phyloP scores from a whole-genome alignment of 2,797 vertebrate species.

The Anguilla megastoma region DNA sequence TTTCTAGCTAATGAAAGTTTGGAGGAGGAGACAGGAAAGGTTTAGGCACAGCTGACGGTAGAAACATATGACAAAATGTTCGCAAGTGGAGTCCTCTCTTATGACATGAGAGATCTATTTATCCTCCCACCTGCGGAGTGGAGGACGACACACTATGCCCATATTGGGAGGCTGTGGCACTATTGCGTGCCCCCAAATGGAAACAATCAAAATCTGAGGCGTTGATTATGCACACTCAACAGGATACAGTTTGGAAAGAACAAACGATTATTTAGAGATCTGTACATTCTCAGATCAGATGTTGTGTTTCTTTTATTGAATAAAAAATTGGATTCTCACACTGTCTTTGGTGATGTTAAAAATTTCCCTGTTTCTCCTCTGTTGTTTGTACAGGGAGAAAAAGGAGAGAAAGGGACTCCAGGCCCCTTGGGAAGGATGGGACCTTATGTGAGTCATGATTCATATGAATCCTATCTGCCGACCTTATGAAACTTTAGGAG shows the following conservation, averaged over 20 bases:
- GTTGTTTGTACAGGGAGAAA: conserved; percentile 62
- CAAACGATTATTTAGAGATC: neutral
- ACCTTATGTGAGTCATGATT: conserved; percentile 66
- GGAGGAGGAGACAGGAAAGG: neutral
- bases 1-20: neutral
- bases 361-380: neutral
- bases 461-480: neutral
- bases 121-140: neutral
- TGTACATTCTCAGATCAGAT: neutral
- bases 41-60: neutral
- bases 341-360: neutral
- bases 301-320: neutral
- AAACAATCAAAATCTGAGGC: neutral
- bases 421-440: conserved; percentile 73
- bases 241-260: neutral
- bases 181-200: neutral
- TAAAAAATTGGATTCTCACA: neutral
- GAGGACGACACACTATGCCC: neutral
- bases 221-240: neutral
- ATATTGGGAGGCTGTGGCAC: neutral
- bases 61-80: neutral
- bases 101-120: neutral
- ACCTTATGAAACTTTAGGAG: neutral
- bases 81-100: neutral
- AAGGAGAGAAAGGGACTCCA: conserved; percentile 59